Base-by-base conservation (phyloP, 2,797 vertebrate species). In the Orientallactaga sibirica region DNA sequence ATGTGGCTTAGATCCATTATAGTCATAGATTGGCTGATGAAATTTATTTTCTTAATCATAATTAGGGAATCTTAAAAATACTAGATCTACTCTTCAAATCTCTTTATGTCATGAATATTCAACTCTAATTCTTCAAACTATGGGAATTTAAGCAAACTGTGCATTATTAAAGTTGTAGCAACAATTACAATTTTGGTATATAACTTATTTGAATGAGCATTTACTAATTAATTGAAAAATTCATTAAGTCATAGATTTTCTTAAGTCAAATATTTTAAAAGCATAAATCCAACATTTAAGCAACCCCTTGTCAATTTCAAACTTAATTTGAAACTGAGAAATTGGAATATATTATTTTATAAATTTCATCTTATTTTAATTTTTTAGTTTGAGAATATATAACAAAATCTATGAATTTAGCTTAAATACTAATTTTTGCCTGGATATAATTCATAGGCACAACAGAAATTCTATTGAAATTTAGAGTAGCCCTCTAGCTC, bases 41-140 rank as follows among this genome's bases (percentile, higher is more conserved):
- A 93, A 75, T 88, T 92, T 92, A 75, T 22, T 92, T 80, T 68
- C 25, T 48, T 74, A 78, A 88, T 78, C 12, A 77, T 66, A 16
- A 16, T n/a, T 82, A 64, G n/a, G 25, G 12, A 22, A 91, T 76
- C 67, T 73, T 62, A 64, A n/a, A 64, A 93, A 64, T 66, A 81
- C 15, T 14, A 75, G 29, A 25, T 86, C 29, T 67, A 2, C 29
- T 76, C 16, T 52, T 15, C 61, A 71, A 90, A 84, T 27, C 84
- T 89, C 80, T 67, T 88, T 62, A 80, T 93, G 3, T 82, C 20
- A 78, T 89, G 18, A 52, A 62, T 43, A 22, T 61, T 91, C 73
- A 76, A 83, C 58, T 88, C 2, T 12, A 10, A 85, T 5, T 92
- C 43, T 90, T 64, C 43, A 93, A 83, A 88, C 19, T 55, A 4